Base-by-base conservation (phyloP, 2,113 vertebrate genomes). In the Cichladusa arquata region DNA sequence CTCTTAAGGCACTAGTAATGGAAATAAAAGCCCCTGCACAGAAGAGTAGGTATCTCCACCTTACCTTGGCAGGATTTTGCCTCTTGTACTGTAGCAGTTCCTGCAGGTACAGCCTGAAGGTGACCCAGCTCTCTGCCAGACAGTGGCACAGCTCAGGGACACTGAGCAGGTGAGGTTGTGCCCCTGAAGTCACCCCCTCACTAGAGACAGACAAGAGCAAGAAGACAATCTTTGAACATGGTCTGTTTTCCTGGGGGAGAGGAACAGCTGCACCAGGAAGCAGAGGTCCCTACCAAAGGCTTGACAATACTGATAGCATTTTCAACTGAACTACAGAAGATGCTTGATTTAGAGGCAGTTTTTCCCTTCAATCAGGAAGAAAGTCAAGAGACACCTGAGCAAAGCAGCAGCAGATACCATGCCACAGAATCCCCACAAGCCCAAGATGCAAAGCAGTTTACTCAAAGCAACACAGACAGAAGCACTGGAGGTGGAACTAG, bases 51-150 rank as follows among this genome's bases (percentile, higher is more conserved):
- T 93, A 92, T 87, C 89, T 85, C 86, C 61, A 93, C 57, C 69
- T 95, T 97, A 99, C 99, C 99, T 99, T 99, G 94, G 99, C 98
- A 33, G 99, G 99, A 97, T 99, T 99, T 97, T 99, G 99, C 58
- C 96, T 98, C 96, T 99, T 99, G 98, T 99, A 99, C 97, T 99
- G 99, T 90, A 99, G 97, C 98, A 98, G 98, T 96, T 99, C 99
- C 97, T 99, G 98, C 92, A 99, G 97, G 95, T 99, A 99, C 80
- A 99, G 98, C 92, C 98, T 98, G 97, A 98, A 99, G 97, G 98
- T 99, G 98, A 99, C 97, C 98, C 99, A 99, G 97, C 99, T 99
- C 97, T 99, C 99, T 44, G 99, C 99, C 95, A 99, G 98, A 97
- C 98, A 99, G 96, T 99, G 98, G 97, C 99, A 99, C 89, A 99